Evolutionary conservation across 2,888 invertebrate species (phyloP), one percentile per base, ranked within the genome.

Genomic region (Apotomis turbidana): DNA sequence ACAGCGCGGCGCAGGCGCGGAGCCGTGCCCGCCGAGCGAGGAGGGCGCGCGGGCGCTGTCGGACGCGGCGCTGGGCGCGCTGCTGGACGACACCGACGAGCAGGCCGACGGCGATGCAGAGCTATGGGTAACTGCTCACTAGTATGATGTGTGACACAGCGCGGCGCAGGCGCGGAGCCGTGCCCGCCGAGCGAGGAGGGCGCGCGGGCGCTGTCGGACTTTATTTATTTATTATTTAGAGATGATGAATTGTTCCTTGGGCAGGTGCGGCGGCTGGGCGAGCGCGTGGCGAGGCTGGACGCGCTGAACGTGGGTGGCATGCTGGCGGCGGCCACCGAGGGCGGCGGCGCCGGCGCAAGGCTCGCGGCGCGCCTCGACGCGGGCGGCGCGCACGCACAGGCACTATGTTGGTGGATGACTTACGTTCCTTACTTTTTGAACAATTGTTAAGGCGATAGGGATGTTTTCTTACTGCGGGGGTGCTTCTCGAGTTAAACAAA

Each of bases 271-370:
- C 96, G 92, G 74, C 93, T 99, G 51, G 97, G 97, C 4, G 96
- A 96, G 82, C 97, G 98, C 84, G 91, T 99, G 68, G 97, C 97
- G 46, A 95, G 97, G 72, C 87, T 90, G 52, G 91, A 89, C 78
- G 88, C 90, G 69, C 88, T 88, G 96, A 97, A 76, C 96, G 98
- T 81, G 96, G 97, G 80, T 96, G 98, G 94, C 97, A 98, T 73
- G 97, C 86, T 90, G 74, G 89, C 87, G 69, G 92, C 89, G 94
- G 92, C 95, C 93, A 80, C 96, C 94, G 86, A 96, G 95, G 94
- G 97, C 96, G 86, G 96, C 59, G 97, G 97, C 67, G 61, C 77
- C 72, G 96, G 97, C 89, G 97, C 97, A n/a, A 95, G 95, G 85
- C 94, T 94, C 46, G 94, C 94, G 75, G 94, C 94, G 73, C 83